These are phyloP conservation scores for Drosophila flavopinicola DNA, from an alignment of 2,888 invertebrate species.

Conservation along the genomic window DNA sequence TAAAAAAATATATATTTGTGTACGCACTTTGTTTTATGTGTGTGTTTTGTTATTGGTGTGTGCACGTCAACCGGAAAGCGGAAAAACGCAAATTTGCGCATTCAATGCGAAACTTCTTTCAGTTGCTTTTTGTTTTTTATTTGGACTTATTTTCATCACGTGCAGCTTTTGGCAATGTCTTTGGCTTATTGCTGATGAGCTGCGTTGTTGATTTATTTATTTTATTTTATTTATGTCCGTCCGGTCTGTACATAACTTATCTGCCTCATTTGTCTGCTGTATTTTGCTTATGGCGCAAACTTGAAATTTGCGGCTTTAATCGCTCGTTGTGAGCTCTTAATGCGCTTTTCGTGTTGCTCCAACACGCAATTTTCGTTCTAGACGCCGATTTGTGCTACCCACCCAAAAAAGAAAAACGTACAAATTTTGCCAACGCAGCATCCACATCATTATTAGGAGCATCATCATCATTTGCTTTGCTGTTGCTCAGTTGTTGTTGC, in stretches of 20 bases:
- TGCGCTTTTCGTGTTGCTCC: slow-evolving; percentile 58
- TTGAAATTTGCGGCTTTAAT: slow-evolving; percentile 46
- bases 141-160: slow-evolving; percentile 38
- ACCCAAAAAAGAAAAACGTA: no score
- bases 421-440: slow-evolving; percentile 73
- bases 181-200: slow-evolving; percentile 52
- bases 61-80: slow-evolving; percentile 51
- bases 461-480: slow-evolving; percentile 32
- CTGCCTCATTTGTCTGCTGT: background rate
- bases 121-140: slow-evolving; percentile 7
- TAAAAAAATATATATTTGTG: slow-evolving; percentile 2
- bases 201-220: slow-evolving; percentile 28
- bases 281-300: slow-evolving; percentile 15
- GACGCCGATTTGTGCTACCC: slow-evolving; percentile 43
- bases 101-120: slow-evolving; percentile 31
- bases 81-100: slow-evolving; percentile 66
- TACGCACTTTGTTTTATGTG: slow-evolving; percentile 14
- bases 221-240: background rate
- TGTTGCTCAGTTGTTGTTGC: slow-evolving; percentile 41
- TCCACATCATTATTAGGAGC: slow-evolving; percentile 39
- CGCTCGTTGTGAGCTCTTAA: slow-evolving; percentile 56
- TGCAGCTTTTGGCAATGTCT: slow-evolving; percentile 24
- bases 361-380: slow-evolving; percentile 38
- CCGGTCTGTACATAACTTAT: background rate
- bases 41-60: slow-evolving; percentile 8